phyloP scores from a whole-genome alignment of 2,113 vertebrate genomes.

The Mustelus asterias region DNA sequence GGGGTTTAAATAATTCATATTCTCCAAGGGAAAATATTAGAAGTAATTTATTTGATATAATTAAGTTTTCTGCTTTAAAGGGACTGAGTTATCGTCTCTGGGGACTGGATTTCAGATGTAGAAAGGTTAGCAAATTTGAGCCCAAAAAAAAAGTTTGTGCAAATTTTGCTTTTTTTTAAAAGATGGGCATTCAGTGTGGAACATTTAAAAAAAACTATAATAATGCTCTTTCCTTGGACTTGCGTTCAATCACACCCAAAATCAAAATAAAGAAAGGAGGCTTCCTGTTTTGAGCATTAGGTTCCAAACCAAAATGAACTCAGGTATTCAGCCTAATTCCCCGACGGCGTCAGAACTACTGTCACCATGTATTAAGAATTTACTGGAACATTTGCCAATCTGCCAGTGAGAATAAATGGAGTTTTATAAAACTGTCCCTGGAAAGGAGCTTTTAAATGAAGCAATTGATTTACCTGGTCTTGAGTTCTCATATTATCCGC shows the following conservation, averaged over 20 bases:
- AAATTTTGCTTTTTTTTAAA: neutral
- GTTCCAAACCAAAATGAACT: neutral
- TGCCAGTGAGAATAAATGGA: conserved; percentile 7
- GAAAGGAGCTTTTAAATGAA: neutral
- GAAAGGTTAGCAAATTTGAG: neutral
- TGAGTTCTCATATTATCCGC: neutral
- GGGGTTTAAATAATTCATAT: conserved; percentile 66
- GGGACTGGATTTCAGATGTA: neutral
- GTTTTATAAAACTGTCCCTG: neutral
- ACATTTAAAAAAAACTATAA: neutral
- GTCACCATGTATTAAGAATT: neutral
- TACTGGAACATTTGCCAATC: neutral
- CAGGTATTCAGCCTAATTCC: neutral
- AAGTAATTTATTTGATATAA: conserved; percentile 52
- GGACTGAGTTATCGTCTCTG: neutral
- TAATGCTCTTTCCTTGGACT: neutral
- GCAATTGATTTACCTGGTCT: neutral
- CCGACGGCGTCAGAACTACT: neutral
- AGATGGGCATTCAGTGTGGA: neutral
- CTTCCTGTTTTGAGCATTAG: neutral
- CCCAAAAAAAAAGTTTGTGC: neutral
- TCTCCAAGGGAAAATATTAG: conserved; percentile 56
- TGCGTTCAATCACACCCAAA: neutral
- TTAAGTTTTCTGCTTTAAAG: conserved; percentile 46
- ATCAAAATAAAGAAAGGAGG: neutral